Evolutionary conservation across 2,888 invertebrate genomes (phyloP).

Genomic region (Anthophora plumipes): DNA sequence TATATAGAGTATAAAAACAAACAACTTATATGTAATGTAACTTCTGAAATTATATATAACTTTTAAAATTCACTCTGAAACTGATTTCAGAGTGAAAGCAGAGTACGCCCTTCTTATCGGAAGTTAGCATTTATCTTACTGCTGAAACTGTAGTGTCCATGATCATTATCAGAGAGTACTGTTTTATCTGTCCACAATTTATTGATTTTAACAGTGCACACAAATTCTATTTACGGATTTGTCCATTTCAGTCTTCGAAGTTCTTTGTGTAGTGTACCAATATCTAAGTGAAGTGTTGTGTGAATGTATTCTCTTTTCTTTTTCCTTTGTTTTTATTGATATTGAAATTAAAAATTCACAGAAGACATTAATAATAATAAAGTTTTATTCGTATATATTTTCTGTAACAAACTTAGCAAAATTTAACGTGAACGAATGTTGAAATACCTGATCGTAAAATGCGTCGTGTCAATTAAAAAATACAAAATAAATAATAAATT

Average conservation of each 20-base stretch:
- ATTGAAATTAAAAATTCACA: background rate
- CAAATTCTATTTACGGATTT: conserved; percentile 13
- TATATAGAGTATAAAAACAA: no score
- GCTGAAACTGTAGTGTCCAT: conserved; percentile 32
- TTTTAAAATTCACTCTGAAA: no score
- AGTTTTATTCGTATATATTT: no score
- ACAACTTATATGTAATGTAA: no score
- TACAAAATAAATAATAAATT: background rate
- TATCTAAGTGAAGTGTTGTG: background rate
- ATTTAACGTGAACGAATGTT: background rate
- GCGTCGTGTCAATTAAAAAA: background rate
- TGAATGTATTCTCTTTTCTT: background rate
- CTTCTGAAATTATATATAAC: no score
- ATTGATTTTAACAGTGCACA: conserved; percentile 23
- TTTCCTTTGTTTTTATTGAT: background rate
- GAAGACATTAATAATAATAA: background rate
- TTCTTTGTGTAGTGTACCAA: background rate
- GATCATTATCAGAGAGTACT: conserved; percentile 45
- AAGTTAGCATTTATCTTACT: conserved; percentile 21
- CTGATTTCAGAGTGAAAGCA: background rate
- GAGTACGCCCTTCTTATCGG: conserved; percentile 24
- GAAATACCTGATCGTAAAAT: background rate
- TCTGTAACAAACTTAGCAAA: no score
- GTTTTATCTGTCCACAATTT: conserved; percentile 47
- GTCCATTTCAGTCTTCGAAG: conserved; percentile 22